phyloP scores from a whole-genome alignment of 2,113 vertebrate genomes.

The Saccopteryx bilineata region DNA sequence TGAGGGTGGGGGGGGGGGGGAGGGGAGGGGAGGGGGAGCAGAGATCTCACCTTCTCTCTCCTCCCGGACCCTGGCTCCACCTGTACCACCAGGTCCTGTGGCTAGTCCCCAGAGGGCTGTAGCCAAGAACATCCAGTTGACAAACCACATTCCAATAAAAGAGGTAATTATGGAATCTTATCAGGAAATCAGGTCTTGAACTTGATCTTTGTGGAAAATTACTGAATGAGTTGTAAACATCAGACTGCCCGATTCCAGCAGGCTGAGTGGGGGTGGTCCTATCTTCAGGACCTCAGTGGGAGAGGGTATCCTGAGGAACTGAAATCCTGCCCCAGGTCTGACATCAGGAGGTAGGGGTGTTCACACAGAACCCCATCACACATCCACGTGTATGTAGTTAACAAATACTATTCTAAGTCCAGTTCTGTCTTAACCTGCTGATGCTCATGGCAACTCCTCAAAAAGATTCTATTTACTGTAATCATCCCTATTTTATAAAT shows the following conservation, averaged over 20 bases:
- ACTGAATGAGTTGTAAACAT: background rate
- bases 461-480: background rate
- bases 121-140: background rate
- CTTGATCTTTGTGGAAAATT: conserved; percentile 1
- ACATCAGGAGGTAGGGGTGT: too few species aligned
- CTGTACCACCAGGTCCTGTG: background rate
- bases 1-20: background rate
- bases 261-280: background rate
- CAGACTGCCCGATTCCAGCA: background rate
- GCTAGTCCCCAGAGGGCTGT: background rate
- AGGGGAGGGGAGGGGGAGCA: background rate
- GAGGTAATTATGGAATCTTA: background rate
- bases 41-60: background rate
- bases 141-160: background rate
- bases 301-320: background rate
- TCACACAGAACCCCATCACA: background rate
- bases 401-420: background rate
- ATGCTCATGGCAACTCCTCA: background rate
- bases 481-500: background rate
- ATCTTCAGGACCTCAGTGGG: background rate
- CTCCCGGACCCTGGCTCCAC: fast-evolving
- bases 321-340: too few species aligned
- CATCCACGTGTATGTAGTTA: background rate
- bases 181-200: background rate
- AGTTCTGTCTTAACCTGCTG: too few species aligned